Conservation (phyloP, 2,113 vertebrate genomes). For the Centropus unirufus region DNA sequence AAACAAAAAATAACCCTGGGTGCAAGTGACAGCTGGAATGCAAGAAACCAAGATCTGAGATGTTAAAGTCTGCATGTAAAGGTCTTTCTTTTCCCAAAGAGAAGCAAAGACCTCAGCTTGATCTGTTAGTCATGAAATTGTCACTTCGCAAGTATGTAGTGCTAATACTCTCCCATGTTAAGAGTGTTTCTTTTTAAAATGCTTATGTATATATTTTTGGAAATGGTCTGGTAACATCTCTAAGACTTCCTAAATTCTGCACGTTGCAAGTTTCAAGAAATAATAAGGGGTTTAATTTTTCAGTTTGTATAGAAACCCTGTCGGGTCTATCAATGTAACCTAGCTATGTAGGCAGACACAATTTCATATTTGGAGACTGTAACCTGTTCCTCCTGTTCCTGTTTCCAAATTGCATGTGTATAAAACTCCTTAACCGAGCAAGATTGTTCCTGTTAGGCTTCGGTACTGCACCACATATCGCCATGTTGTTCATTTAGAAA, state of each 20-base stretch:
- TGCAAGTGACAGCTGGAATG: constrained; percentile 43
- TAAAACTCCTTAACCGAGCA: not conserved
- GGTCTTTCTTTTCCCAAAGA: constrained; percentile 9
- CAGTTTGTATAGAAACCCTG: not conserved
- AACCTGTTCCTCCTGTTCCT: not conserved
- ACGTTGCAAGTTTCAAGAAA: not conserved
- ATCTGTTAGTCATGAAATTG: not conserved
- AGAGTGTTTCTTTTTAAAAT: not conserved
- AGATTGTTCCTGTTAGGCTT: not conserved
- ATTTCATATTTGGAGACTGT: not conserved
- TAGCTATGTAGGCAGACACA: not conserved
- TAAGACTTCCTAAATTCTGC: not conserved
- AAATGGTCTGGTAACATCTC: not conserved
- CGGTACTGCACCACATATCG: not conserved
- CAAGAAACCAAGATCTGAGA: not conserved
- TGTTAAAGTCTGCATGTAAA: constrained; percentile 1
- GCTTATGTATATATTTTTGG: not conserved
- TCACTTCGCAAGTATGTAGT: not conserved
- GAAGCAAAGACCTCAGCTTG: not conserved
- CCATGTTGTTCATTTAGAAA: not conserved
- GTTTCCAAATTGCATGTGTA: not conserved
- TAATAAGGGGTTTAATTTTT: not conserved
- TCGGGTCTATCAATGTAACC: not conserved
- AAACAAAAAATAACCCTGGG: not conserved
- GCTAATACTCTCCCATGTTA: not conserved